These are phyloP conservation scores for Callospermophilus lateralis DNA, from an alignment of 2,113 vertebrate species.

Conservation along the genomic window DNA sequence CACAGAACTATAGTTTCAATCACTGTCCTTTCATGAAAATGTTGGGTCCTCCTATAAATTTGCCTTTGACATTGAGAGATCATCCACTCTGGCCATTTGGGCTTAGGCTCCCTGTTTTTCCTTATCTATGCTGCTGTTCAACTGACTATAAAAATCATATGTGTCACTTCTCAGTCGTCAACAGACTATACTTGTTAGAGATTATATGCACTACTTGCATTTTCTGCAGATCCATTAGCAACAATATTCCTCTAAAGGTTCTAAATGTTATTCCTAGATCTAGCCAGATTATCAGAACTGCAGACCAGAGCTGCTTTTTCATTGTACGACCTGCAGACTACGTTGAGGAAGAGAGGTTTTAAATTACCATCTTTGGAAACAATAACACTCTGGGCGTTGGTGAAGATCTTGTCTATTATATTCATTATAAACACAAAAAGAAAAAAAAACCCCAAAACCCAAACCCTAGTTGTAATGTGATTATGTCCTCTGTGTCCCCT, in stretches of 20 bases:
- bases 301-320: constrained; percentile 11
- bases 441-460: not conserved
- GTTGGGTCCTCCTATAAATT: not conserved
- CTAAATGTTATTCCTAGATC: constrained; percentile 62
- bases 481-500: not conserved
- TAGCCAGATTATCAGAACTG: not conserved
- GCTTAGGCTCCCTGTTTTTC: not conserved
- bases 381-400: not conserved
- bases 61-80: not conserved
- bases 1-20: not conserved
- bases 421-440: not conserved
- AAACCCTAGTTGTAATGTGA: not conserved
- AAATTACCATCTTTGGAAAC: constrained; percentile 51
- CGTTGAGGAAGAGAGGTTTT: constrained; percentile 23
- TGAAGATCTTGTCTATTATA: constrained; percentile 10
- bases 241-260: constrained; percentile 52
- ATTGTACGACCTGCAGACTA: not conserved
- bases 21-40: not conserved
- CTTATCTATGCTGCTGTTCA: not conserved
- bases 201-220: not conserved
- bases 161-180: not conserved
- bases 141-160: not conserved
- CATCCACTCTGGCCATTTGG: not conserved
- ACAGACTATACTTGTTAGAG: constrained; percentile 6
- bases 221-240: constrained; percentile 21